Base-by-base conservation (phyloP, 2,888 invertebrate species). In the Hypolimnas misippus region DNA sequence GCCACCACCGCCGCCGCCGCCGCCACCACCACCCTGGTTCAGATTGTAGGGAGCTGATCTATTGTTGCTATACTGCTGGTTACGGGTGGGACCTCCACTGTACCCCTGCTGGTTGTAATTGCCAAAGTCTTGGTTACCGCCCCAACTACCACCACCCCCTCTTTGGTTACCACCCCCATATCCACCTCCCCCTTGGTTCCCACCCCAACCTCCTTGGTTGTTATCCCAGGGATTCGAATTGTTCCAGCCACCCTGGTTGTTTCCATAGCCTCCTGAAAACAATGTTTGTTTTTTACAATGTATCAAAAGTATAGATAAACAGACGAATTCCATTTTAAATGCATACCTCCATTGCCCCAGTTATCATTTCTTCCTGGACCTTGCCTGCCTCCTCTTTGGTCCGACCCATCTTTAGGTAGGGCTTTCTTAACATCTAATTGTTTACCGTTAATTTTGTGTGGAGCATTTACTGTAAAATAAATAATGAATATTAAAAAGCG, bases 361-460 rank as follows among this genome's bases (percentile, higher is more conserved):
- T 62, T 87, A 55, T 89, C 87, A 73, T 78, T 86, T 70, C 88
- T 78, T 57, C 83, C 76, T 76, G 87, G 80, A 73, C 93, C 80
- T 81, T 83, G 83, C 66, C 93, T 87, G 46, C 94, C 92, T 38
- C 93, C 93, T 65, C 93, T 88, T 65, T 94, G 87, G 4, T 94
- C 93, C 42, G 94, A 92, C 31, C 94, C 94, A 73, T 97, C 96
- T 83, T 97, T 97, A 60, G 97, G 97, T 42, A 98, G 89, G 5
- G 98, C 98, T 89, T 98, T 98, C 81, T 98, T 98, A 0, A 98
- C 98, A 87, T 98, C 98, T 31, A 98, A 94, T 76, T 95, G 95
- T 81, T 97, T 97, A 1, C 97, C 97, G 78, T 96, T 96, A 46
- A 98, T 95, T 74, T 95, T 95, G 78, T 98, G 98, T 70, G 95